Conservation (phyloP, 2,113 vertebrate species). For the Micromys minutus region DNA sequence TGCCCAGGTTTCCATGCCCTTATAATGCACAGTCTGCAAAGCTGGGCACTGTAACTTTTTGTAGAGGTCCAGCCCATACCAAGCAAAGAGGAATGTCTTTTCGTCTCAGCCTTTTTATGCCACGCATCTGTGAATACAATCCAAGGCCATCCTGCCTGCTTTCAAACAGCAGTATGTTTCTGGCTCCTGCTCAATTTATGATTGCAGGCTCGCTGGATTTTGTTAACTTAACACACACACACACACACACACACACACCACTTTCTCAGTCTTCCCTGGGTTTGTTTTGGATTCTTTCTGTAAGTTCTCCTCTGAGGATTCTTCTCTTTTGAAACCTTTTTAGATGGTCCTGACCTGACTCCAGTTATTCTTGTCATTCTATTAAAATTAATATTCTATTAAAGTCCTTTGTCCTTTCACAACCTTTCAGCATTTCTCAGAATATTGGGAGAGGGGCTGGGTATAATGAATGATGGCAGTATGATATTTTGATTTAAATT, state of each 20-base stretch:
- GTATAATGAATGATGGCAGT: neutral
- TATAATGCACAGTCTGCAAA: slow-evolving; percentile 10
- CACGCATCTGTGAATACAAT: neutral
- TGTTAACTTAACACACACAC: slow-evolving; percentile 1
- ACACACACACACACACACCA: neutral
- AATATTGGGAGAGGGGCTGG: neutral
- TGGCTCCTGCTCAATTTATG: neutral
- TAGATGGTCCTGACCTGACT: slow-evolving; percentile 28
- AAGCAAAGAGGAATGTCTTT: slow-evolving; percentile 16
- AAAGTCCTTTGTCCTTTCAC: slow-evolving; percentile 18
- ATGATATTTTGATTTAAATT: neutral
- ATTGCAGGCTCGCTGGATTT: slow-evolving; percentile 3
- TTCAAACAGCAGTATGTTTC: slow-evolving; percentile 15
- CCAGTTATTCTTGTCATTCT: slow-evolving; percentile 45
- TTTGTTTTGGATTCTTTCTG: neutral
- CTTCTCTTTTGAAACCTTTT: slow-evolving; percentile 31
- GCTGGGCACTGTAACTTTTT: neutral
- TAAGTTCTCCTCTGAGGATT: slow-evolving; percentile 5
- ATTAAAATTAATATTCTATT: slow-evolving; percentile 37
- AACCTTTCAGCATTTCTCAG: neutral
- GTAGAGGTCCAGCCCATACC: neutral
- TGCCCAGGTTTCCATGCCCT: neutral
- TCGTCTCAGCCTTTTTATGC: neutral
- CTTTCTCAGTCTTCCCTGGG: neutral
- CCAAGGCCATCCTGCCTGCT: neutral